Evolutionary conservation across 2,113 vertebrate species (phyloP), one percentile per base, ranked within the genome.

Genomic region (Phyllostomus discolor): DNA sequence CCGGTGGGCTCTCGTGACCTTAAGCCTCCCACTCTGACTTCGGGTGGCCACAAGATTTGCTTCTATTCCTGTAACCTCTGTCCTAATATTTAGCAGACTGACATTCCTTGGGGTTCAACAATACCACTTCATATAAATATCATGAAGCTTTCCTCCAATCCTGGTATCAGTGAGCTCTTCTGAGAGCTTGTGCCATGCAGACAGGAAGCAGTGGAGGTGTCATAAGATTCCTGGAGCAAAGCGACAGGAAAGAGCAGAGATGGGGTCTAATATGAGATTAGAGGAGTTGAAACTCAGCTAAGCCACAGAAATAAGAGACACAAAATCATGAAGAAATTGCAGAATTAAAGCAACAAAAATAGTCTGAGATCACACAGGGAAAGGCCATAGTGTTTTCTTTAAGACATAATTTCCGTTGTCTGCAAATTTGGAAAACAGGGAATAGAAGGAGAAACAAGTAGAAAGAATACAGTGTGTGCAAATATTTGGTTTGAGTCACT

Each of bases 31-130:
- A 35, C 19, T 81, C 48, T 95, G 62, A 75, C 70, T 92, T 92
- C 50, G 75, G 88, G 41, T 59, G 90, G 33, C n/a, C 38, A 81
- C 62, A 85, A 78, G 64, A 76, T 79, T 79, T 14, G 62, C 62
- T 94, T 96, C 69, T 81, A 64, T 90, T 81, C 41, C 35, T 72
- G 6, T 85, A 57, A 82, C n/a, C 38, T 96, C 82, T 78, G 43
- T 75, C 35, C 73, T 93, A 20, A 62, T 81, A 85, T 88, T 96
- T 92, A 67, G 9, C 31, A 82, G 38, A 62, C 85, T 72, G 48
- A 69, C 41, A 78, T 88, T 95, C 59, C 67, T 46, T 59, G 70
- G 41, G 52, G 24, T 90, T 50, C 69, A 92, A 14, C 48, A 17
- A 14, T 86, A 83, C 69, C 41, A 24, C 72, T 90, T 88, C 17